Evolutionary conservation across 1,140 invertebrate species (phyloP).

Genomic region (Brachionus angularis): DNA sequence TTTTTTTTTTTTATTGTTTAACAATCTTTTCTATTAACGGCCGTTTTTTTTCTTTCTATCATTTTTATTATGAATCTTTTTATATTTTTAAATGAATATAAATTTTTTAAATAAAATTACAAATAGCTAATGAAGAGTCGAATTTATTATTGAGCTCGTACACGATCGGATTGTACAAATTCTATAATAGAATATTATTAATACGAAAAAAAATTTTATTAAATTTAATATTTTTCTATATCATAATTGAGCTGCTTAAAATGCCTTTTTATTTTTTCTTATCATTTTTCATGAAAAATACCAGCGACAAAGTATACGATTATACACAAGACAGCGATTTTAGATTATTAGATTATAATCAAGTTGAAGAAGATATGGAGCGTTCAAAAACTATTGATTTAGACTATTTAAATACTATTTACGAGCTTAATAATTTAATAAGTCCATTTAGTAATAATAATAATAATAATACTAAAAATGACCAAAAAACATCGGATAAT

Average conservation of each 20-base stretch:
- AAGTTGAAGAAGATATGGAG: not conserved
- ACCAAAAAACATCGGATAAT: too few species aligned
- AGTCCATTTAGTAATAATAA: not conserved
- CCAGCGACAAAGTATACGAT: not conserved
- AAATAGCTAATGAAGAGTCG: too few species aligned
- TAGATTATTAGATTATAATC: conserved; percentile 14
- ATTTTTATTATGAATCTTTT: not conserved
- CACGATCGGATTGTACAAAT: conserved; percentile 1
- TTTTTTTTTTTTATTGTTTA: not conserved
- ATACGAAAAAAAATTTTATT: conserved; percentile 24
- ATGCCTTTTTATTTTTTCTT: conserved; percentile 33
- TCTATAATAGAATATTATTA: conserved; percentile 4
- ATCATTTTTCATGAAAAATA: conserved; percentile 21
- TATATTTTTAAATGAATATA: not conserved
- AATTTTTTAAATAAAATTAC: too few species aligned
- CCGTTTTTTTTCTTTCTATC: not conserved
- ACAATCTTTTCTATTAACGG: not conserved
- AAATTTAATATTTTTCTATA: conserved; percentile 16
- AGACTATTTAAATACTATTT: conserved; percentile 29
- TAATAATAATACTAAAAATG: too few species aligned
- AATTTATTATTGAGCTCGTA: conserved; percentile 30
- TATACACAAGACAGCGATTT: too few species aligned
- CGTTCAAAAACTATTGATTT: too few species aligned
- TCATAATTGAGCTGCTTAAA: conserved; percentile 32
- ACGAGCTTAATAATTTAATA: conserved; percentile 10